phyloP scores from a whole-genome alignment of 2,797 vertebrate species.

The Discoglossus pictus region DNA sequence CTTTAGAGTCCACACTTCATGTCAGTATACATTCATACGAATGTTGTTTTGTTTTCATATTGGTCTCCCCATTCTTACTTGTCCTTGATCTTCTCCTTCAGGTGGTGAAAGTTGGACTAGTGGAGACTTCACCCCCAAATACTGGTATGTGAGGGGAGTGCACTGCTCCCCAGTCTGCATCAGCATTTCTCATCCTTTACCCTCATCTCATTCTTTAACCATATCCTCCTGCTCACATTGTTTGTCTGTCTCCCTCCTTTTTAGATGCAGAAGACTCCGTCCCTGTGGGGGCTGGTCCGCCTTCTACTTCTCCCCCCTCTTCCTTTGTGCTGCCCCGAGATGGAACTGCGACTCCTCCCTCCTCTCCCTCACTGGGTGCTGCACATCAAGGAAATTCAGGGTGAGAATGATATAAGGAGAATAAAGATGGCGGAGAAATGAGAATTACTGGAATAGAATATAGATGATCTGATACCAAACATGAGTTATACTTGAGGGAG shows the following conservation, averaged over 20 bases:
- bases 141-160: constrained; percentile 47
- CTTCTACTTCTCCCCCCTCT: constrained; percentile 15
- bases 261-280: constrained; percentile 42
- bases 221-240: not conserved
- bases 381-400: constrained; percentile 25
- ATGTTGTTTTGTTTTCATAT: not conserved
- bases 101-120: constrained; percentile 49
- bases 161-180: not conserved
- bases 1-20: too few relatives aligned
- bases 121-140: constrained; percentile 48
- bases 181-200: not conserved
- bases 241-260: not conserved
- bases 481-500: too few relatives aligned
- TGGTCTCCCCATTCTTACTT: constrained; percentile 21
- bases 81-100: constrained; percentile 23
- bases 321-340: constrained; percentile 7
- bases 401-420: constrained; percentile 7
- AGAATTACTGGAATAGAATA: too few relatives aligned
- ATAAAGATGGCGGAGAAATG: too few relatives aligned
- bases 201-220: too few relatives aligned
- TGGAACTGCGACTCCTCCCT: constrained; percentile 16
- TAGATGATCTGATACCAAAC: too few relatives aligned
- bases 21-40: too few relatives aligned
- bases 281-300: constrained; percentile 12
- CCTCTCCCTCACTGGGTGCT: constrained; percentile 31